Percentiles rank a stretch among this genome's conserved stretches.
These are phyloP conservation scores for Rhopalosiphum maidis DNA, from an alignment of 1,140 invertebrate species.

Conservation along the genomic window DNA sequence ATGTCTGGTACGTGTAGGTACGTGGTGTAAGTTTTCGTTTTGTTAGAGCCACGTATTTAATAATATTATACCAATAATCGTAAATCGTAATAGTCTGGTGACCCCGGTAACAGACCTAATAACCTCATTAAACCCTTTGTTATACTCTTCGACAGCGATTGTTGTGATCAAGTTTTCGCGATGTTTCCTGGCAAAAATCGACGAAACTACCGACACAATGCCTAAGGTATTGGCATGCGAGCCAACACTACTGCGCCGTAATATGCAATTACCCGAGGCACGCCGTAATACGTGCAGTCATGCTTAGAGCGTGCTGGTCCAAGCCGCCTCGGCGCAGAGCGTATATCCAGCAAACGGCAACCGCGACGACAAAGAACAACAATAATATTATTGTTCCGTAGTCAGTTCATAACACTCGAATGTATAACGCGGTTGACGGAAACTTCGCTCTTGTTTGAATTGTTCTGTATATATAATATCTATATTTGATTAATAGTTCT, in stretches of 20 bases:
- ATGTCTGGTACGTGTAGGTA: neutral
- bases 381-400: neutral
- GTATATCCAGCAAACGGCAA: no score
- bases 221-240: neutral
- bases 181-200: neutral
- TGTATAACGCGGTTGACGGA: neutral
- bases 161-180: neutral
- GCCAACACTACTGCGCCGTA: neutral
- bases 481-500: neutral
- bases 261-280: neutral
- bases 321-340: neutral
- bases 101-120: neutral
- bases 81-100: neutral
- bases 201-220: neutral
- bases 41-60: conserved; percentile 10
- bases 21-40: neutral
- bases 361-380: neutral
- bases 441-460: neutral
- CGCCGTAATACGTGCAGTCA: neutral
- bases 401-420: neutral
- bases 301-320: neutral
- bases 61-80: conserved; percentile 11
- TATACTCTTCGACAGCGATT: neutral
- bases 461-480: neutral
- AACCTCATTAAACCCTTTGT: neutral